A percentile compares a stretch with the other conserved stretches of the same genome.
These are phyloP conservation scores for Isaurus tuberculatus DNA, from an alignment of 92 coral and sea anemone genomes.

Conservation along the genomic window DNA sequence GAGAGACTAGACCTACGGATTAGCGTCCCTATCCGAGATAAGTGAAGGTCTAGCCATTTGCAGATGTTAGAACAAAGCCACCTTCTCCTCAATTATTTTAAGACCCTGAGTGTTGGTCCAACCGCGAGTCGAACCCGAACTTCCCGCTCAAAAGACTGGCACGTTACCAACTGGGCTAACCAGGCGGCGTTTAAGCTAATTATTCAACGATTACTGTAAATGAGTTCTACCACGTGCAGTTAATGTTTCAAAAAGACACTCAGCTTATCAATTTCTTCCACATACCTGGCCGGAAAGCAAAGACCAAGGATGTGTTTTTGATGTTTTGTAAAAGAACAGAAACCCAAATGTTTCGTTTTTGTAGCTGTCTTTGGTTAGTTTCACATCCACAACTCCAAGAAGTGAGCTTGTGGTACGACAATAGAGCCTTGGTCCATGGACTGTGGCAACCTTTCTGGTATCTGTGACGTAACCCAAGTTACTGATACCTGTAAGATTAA, in stretches of 20 bases:
- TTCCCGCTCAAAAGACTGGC: too few species aligned
- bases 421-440: conserved; percentile 28
- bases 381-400: conserved; percentile 18
- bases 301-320: background rate
- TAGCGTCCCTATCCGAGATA: too few species aligned
- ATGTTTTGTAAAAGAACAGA: background rate
- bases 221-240: too few species aligned
- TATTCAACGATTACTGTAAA: background rate
- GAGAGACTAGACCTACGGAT: too few species aligned
- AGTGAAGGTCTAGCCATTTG: too few species aligned
- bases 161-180: too few species aligned
- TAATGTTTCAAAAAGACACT: background rate
- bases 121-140: too few species aligned
- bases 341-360: conserved; percentile 37
- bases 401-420: conserved; percentile 19
- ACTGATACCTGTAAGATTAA: background rate
- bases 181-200: too few species aligned
- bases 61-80: too few species aligned
- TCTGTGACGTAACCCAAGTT: conserved; percentile 18
- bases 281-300: conserved; percentile 1
- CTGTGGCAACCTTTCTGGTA: conserved; percentile 12
- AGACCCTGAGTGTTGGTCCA: too few species aligned
- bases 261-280: background rate
- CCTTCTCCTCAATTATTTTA: too few species aligned
- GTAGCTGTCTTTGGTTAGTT: conserved; percentile 18